Evolutionary conservation across 2,888 invertebrate species (phyloP), one percentile per base, ranked within the genome.

Genomic region (Euclidia mi): DNA sequence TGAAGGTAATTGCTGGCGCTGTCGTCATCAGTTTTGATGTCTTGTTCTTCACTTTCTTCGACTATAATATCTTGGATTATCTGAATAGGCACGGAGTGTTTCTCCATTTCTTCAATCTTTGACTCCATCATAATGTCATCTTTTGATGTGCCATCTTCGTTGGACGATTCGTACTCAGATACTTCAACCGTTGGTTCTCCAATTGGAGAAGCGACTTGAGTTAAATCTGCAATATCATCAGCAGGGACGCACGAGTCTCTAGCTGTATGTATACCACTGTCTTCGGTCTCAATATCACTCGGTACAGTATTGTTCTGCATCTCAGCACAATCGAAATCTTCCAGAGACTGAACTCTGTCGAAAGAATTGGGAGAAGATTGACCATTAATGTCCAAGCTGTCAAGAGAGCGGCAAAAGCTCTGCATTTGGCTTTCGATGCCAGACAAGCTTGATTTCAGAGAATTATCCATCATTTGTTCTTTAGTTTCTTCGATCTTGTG

Each of bases 221-320:
- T 90, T 64, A 92, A 84, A 78, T 96, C 96, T 47, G 96, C 95
- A 14, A 96, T 96, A 73, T 97, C 97, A 83, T 97, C 97, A 42
- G 96, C 96, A 76, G 97, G 97, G 25, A 96, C 96, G 75, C 96
- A 97, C 14, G 97, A 97, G 50, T 97, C 97, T 81, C 97, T 96
- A 1, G 97, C 97, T 3, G 97, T 96, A 72, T 97, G 97, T 62
- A 97, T 96, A 1, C 97, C 97, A 63, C 96, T 97, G 81, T 98
- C 97, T 88, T 98, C 97, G 34, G 96, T 95, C 85, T 96, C 97
- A 37, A 95, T 96, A 70, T 96, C 95, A 62, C 95, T 95, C 56
- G 94, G 94, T 41, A 95, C 95, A 31, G 92, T 92, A 60, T 92
- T 93, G 63, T 92, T 93, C 66, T 96, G 94, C 81, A 96, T 92